These are phyloP conservation scores for Drosophila albomicans DNA, from an alignment of 1,140 invertebrate species.

Conservation along the genomic window DNA sequence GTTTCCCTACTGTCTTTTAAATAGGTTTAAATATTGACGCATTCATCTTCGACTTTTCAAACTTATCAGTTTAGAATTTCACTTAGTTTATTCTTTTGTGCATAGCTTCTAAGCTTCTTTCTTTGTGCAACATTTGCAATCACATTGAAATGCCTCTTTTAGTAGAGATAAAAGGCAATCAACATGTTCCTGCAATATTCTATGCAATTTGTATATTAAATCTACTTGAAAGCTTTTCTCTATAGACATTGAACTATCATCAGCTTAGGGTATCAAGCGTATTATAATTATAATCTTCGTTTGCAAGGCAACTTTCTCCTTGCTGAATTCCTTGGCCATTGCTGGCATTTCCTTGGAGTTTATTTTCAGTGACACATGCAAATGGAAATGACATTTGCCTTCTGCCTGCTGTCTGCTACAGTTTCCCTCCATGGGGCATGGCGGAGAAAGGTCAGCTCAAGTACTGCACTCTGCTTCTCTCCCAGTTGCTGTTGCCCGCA, in stretches of 20 bases:
- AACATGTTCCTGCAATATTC: neutral
- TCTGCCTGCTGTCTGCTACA: neutral
- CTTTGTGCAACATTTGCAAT: too few relatives aligned
- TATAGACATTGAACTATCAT: neutral
- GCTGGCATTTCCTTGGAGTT: slow-evolving; percentile 42
- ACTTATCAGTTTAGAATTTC: too few relatives aligned
- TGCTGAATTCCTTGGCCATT: slow-evolving; percentile 13
- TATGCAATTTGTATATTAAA: neutral
- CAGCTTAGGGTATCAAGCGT: neutral
- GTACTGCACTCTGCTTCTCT: slow-evolving; percentile 20
- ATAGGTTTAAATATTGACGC: too few relatives aligned
- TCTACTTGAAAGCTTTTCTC: neutral
- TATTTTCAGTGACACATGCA: slow-evolving; percentile 50
- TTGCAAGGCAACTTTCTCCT: neutral
- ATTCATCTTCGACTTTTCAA: too few relatives aligned
- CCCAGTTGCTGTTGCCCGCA: neutral
- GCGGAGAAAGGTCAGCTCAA: slow-evolving; percentile 48
- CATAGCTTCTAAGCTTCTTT: too few relatives aligned
- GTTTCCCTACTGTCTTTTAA: too few relatives aligned
- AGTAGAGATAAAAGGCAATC: neutral
- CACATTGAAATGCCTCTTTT: too few relatives aligned
- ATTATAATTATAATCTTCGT: neutral
- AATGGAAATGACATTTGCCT: slow-evolving; percentile 52
- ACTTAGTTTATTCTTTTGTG: too few relatives aligned
- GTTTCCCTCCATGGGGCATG: slow-evolving; percentile 6